Evolutionary conservation across 2,113 vertebrate genomes (phyloP).

Genomic region (Pterocles gutturalis): DNA sequence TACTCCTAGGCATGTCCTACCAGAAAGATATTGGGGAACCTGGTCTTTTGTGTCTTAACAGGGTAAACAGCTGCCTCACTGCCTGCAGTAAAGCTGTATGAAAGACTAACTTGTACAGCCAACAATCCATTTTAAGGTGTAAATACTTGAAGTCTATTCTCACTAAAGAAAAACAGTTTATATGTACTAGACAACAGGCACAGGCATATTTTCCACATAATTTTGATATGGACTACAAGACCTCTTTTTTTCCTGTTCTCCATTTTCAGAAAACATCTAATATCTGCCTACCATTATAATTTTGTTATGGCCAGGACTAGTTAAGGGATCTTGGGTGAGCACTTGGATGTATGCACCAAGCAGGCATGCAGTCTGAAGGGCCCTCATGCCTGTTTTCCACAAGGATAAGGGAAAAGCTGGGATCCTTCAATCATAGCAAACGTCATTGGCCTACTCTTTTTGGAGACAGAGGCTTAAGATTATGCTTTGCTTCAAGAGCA

Average conservation of each 20-base stretch:
- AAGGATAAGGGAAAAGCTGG: background rate
- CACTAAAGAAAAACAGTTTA: background rate
- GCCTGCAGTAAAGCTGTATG: background rate
- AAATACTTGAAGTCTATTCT: background rate
- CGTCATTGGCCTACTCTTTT: background rate
- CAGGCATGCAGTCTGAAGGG: background rate
- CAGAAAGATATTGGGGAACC: background rate
- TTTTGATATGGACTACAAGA: background rate
- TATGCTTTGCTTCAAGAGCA: background rate
- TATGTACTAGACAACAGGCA: background rate
- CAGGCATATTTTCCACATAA: background rate
- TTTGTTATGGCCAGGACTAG: background rate
- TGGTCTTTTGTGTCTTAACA: background rate
- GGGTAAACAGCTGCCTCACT: background rate
- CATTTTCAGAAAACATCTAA: background rate
- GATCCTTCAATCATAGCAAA: background rate
- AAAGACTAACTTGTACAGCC: background rate
- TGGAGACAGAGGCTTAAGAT: background rate
- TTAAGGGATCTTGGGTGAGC: background rate
- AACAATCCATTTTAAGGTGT: background rate
- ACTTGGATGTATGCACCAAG: background rate
- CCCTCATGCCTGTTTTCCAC: background rate
- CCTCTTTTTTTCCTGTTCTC: accelerated
- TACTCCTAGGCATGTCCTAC: background rate
- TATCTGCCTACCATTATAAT: background rate